Evolutionary conservation across 2,113 vertebrate species (phyloP), one percentile per base, ranked within the genome.

Genomic region (Mustela nigripes): DNA sequence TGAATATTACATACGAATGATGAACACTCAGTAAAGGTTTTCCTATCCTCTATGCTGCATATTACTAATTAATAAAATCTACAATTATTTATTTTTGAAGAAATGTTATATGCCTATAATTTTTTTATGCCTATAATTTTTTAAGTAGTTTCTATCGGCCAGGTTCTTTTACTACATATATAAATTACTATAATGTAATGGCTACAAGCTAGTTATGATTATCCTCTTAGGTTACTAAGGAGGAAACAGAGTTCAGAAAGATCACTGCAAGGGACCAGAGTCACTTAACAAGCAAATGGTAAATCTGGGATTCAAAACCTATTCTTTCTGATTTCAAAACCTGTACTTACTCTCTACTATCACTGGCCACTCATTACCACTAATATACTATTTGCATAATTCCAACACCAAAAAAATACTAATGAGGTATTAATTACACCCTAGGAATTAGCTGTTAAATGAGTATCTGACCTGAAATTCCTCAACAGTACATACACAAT

Each of bases 81-180:
- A 63, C 10, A 82, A 80, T 93, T 60, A 89, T 42, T 95, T 96
- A 91, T 86, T 78, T 96, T 90, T 95, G 48, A 97, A 89, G 45
- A 86, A 93, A 92, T 50, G 16, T 69, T 94, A 86, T 90, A 87
- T 91, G 18, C 39, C 58, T 71, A 53, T 45, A 74, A 76, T 73
- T 94, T 95, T 83, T 78, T 88, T 90, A 87, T 91, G 18, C 39
- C 58, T 71, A 53, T 45, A 74, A 76, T 73, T 94, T 95, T 83
- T 78, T 88, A n/a, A 79, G 28, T 56, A 91, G 39, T 48, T 93
- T 91, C 26, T 48, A 42, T 69, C 83, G 88, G 48, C 36, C 76
- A 67, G 24, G 2, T 90, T 95, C 39, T 95, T 92, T 62, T 26
- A 58, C 80, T 94, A 84, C 18, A 78, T 80, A 71, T 26, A 80